Evolutionary conservation across 2,113 vertebrate genomes (phyloP).

Genomic region (Peromyscus californicus): DNA sequence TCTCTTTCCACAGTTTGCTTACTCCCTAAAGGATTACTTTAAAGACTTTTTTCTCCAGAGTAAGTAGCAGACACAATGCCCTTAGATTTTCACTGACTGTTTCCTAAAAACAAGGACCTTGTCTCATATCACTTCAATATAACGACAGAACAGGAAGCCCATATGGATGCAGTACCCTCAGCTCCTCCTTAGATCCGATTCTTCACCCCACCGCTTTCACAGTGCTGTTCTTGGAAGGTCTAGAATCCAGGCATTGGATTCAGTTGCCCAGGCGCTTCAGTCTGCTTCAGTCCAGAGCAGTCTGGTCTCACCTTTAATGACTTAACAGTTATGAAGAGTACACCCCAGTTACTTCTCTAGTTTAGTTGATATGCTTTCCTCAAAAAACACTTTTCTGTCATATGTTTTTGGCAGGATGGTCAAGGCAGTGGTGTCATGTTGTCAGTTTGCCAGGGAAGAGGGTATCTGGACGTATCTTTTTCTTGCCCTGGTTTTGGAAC

Average conservation of each 20-base stretch:
- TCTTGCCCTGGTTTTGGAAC: neutral
- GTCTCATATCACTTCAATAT: neutral
- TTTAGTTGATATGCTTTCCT: neutral
- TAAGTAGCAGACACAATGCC: neutral
- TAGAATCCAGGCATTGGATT: neutral
- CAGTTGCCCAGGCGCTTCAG: neutral
- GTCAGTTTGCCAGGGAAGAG: neutral
- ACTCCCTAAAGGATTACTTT: neutral
- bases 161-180: rapidly evolving
- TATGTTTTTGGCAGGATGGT: neutral
- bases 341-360: neutral
- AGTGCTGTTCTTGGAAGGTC: neutral
- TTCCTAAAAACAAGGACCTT: neutral
- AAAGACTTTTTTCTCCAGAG: neutral
- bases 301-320: neutral
- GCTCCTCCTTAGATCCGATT: neutral
- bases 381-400: neutral
- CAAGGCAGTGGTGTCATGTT: neutral
- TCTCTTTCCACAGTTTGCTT: neutral
- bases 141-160: neutral
- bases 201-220: neutral
- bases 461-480: neutral
- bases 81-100: neutral
- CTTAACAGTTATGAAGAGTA: neutral
- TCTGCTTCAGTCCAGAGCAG: neutral